Percentiles rank a stretch among this genome's conserved stretches.
These are phyloP conservation scores for Campoplex nolae DNA, from an alignment of 2,888 invertebrate genomes.

Conservation along the genomic window DNA sequence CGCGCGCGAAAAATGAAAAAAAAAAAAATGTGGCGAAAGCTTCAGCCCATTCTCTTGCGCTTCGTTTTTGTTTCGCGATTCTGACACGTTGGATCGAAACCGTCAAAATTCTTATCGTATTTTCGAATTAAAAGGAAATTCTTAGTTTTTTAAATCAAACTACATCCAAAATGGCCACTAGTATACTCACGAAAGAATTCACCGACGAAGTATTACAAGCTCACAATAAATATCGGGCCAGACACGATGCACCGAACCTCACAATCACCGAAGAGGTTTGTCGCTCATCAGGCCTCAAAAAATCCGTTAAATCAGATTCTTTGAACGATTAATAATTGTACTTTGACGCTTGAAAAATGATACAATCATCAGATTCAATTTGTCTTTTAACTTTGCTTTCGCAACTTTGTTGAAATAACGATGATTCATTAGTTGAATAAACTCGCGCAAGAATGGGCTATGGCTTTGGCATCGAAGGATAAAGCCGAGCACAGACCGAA, in stretches of 20 bases:
- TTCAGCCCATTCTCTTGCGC: not conserved
- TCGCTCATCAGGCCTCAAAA: not conserved
- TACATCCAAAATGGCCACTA: constrained; percentile 23
- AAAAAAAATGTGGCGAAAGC: constrained; percentile 3
- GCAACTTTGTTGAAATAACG: not conserved
- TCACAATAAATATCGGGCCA: constrained; percentile 77
- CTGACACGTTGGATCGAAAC: constrained; percentile 51
- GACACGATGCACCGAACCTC: constrained; percentile 76
- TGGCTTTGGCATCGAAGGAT: constrained; percentile 72
- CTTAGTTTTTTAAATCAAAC: not conserved
- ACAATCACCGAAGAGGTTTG: constrained; percentile 75
- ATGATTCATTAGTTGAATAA: constrained; percentile 74
- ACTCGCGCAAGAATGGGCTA: constrained; percentile 79
- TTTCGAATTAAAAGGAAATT: constrained; percentile 11
- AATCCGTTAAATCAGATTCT: not conserved
- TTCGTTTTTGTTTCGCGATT: constrained; percentile 33
- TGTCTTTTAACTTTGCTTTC: constrained; percentile 3
- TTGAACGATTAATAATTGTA: too few species aligned
- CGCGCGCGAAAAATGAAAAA: not conserved
- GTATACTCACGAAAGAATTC: constrained; percentile 68
- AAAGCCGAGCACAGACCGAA: constrained; percentile 72
- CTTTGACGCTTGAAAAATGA: too few species aligned
- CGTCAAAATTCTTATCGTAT: constrained; percentile 8
- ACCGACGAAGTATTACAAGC: constrained; percentile 72
- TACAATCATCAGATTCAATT: not conserved